Conservation (phyloP, 2,113 vertebrate species). For the Taxidea taxus region DNA sequence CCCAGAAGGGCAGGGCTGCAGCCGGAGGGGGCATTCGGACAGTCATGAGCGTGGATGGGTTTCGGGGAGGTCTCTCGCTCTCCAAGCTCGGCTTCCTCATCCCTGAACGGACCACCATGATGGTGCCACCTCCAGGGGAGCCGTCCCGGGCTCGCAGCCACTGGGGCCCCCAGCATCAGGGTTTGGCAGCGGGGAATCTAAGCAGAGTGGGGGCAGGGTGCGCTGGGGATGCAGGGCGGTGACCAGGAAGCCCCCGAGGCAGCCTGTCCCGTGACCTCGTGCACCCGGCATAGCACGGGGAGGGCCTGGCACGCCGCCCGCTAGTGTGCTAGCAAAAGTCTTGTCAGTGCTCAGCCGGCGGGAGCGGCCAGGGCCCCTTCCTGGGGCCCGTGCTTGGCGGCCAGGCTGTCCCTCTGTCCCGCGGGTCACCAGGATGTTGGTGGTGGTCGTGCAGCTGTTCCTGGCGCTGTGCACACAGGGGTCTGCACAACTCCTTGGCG, state of each 20-base stretch:
- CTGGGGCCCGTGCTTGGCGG: too few species aligned
- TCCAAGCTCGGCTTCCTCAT: not conserved
- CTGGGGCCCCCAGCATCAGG: not conserved
- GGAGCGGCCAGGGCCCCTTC: not conserved
- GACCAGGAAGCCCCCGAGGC: not conserved
- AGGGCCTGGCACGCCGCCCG: too few species aligned
- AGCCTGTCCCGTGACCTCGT: not conserved
- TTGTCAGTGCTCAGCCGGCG: not conserved
- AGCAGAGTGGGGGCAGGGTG: not conserved
- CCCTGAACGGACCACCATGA: not conserved
- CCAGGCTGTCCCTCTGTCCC: not conserved
- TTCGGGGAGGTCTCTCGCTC: not conserved
- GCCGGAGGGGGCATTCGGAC: not conserved
- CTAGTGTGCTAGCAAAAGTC: not conserved
- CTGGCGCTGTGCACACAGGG: constrained; percentile 74
- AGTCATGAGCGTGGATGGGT: rapidly evolving
- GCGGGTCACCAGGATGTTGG: constrained; percentile 88
- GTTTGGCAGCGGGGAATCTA: not conserved
- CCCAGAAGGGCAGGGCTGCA: not conserved
- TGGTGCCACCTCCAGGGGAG: not conserved
- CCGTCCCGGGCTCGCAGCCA: not conserved
- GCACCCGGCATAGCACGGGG: not conserved
- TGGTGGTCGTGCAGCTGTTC: constrained; percentile 85
- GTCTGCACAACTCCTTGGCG: constrained; percentile 87
- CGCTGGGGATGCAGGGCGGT: not conserved